These are phyloP conservation scores for Thamnaconus septentrionalis DNA, from an alignment of 2,113 vertebrate genomes.

Conservation along the genomic window DNA sequence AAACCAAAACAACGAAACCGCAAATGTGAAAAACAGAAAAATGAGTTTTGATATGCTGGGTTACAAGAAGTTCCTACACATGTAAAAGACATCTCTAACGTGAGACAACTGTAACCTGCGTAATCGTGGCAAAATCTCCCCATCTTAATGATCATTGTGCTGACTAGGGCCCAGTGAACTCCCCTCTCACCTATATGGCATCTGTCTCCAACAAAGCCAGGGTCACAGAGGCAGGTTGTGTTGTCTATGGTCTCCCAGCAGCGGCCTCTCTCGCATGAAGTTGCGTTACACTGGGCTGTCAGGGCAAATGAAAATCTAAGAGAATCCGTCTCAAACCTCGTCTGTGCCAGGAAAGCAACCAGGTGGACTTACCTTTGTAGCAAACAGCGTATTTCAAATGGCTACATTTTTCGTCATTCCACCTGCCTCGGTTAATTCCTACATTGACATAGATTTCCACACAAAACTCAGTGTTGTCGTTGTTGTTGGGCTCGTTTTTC, in stretches of 20 bases:
- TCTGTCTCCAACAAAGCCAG: constrained; percentile 50
- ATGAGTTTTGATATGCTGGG: too few species aligned
- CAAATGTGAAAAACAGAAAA: too few species aligned
- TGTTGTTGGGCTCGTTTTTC: constrained; percentile 83
- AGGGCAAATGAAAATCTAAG: constrained; percentile 6
- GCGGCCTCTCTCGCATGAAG: constrained; percentile 47
- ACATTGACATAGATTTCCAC: constrained; percentile 86
- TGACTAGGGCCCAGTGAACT: neutral
- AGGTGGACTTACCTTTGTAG: constrained; percentile 49
- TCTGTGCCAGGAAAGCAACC: neutral
- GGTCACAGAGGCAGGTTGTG: constrained; percentile 55
- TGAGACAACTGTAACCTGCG: too few species aligned
- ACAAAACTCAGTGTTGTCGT: constrained; percentile 80
- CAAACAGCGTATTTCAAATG: constrained; percentile 66
- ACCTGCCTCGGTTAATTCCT: constrained; percentile 64
- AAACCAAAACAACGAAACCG: too few species aligned
- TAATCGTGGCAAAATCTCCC: too few species aligned
- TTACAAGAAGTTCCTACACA: too few species aligned
- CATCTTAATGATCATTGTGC: neutral
- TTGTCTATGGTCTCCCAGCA: constrained; percentile 62
- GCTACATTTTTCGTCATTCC: constrained; percentile 85
- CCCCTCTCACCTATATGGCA: constrained; percentile 54
- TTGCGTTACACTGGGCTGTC: constrained; percentile 60
- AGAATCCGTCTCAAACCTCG: neutral
- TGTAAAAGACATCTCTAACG: too few species aligned